These are phyloP conservation scores for Acanthiza pusilla DNA, from an alignment of 2,797 vertebrate genomes.

Conservation along the genomic window DNA sequence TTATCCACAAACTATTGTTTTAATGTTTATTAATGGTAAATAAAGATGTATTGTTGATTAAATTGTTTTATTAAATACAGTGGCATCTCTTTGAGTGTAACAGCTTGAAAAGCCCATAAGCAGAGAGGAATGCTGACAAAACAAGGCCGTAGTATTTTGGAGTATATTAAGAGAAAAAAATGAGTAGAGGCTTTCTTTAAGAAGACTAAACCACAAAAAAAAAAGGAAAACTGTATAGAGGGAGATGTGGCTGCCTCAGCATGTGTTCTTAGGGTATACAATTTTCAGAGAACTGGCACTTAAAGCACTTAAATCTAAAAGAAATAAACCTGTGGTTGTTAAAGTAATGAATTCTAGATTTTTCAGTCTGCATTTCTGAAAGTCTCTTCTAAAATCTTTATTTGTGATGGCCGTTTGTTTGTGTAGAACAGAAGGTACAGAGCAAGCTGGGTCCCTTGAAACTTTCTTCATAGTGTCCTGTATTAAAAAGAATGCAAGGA, in stretches of 20 bases:
- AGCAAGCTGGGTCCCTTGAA: background rate
- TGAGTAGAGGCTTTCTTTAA: background rate
- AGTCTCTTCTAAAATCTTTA: background rate
- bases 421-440: background rate
- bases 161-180: background rate
- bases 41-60: background rate
- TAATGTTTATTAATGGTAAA: constrained; percentile 4
- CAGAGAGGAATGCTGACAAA: background rate
- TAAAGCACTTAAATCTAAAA: background rate
- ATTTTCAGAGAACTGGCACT: background rate
- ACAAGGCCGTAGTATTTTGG: background rate
- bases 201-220: background rate
- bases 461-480: background rate
- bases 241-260: background rate
- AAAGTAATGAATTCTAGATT: background rate
- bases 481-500: background rate
- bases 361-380: background rate
- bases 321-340: background rate
- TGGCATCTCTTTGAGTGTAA: background rate
- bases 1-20: background rate
- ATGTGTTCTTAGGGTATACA: background rate
- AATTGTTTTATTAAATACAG: background rate
- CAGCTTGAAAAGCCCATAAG: background rate
- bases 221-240: background rate
- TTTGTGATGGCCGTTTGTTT: background rate